phyloP scores from a whole-genome alignment of 2,888 invertebrate species.

The Eupeodes luniger region DNA sequence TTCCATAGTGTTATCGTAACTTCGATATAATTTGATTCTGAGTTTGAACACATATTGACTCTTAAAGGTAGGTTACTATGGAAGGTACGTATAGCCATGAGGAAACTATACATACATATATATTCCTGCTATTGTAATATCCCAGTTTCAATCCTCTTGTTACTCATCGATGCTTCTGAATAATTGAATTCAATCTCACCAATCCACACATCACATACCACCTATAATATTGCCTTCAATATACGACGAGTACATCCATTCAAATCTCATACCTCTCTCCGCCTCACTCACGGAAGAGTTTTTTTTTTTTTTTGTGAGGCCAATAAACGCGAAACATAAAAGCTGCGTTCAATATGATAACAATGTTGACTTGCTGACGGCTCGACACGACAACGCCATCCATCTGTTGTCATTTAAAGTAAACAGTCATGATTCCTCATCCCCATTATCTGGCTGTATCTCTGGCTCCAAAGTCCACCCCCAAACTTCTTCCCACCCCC shows the following conservation, averaged over 20 bases:
- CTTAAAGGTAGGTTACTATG: no score
- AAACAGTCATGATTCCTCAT: constrained; percentile 50
- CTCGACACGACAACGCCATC: constrained; percentile 55
- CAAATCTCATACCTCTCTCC: no score
- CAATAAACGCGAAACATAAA: constrained; percentile 49
- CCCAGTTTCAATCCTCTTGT: neutral
- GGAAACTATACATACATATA: neutral
- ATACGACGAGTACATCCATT: no score
- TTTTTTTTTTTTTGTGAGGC: neutral
- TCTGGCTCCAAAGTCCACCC: neutral
- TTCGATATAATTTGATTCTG: no score
- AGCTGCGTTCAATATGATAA: constrained; percentile 45
- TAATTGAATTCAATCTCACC: constrained; percentile 57
- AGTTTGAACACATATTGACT: no score
- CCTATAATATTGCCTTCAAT: neutral
- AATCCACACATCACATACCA: constrained; percentile 3
- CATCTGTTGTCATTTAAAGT: constrained; percentile 46
- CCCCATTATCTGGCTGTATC: neutral
- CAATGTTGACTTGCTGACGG: constrained; percentile 49
- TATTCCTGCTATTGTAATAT: neutral
- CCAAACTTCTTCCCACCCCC: neutral
- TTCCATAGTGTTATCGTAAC: no score
- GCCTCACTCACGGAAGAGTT: neutral
- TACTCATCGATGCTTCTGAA: constrained; percentile 40
- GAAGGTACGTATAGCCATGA: no score